Evolutionary conservation across 2,113 vertebrate genomes (phyloP).

Genomic region (Scortum barcoo): DNA sequence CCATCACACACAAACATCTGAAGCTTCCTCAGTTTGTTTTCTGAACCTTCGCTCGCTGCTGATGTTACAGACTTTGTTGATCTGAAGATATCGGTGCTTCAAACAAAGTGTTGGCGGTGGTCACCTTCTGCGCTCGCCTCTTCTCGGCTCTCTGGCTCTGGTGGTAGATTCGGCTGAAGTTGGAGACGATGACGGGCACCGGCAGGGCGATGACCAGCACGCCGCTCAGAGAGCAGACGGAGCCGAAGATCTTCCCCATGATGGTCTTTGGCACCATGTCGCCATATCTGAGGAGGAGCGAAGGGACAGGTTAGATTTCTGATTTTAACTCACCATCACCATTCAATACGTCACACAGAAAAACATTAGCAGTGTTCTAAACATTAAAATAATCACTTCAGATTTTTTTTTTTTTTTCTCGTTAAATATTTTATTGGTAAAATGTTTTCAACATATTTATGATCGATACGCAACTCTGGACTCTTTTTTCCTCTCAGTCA

Average conservation of each 20-base stretch:
- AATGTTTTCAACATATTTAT: too few relatives aligned
- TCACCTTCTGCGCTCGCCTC: conserved; percentile 94
- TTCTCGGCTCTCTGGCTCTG: conserved; percentile 98
- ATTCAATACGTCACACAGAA: too few relatives aligned
- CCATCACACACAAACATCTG: not conserved
- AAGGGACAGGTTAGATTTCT: not conserved
- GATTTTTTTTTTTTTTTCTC: too few relatives aligned
- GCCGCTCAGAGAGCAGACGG: conserved; percentile 95
- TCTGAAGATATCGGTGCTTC: not conserved
- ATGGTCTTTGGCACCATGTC: conserved; percentile 99
- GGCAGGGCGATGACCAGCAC: conserved; percentile 97
- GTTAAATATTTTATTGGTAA: too few relatives aligned
- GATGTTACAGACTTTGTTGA: too few relatives aligned
- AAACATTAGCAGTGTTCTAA: too few relatives aligned
- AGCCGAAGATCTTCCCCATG: conserved; percentile 96
- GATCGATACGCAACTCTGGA: too few relatives aligned
- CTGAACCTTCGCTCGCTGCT: too few relatives aligned
- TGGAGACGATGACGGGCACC: conserved; percentile 97
- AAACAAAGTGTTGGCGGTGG: too few relatives aligned
- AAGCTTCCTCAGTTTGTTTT: not conserved
- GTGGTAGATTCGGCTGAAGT: conserved; percentile 99
- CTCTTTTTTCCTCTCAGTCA: too few relatives aligned
- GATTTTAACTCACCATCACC: too few relatives aligned
- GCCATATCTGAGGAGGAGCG: conserved; percentile 88
- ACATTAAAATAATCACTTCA: too few relatives aligned